Percentiles rank a stretch among this genome's conserved stretches.
Conservation (phyloP, 2,797 vertebrate genomes). For the Cyclopterus lumpus region DNA sequence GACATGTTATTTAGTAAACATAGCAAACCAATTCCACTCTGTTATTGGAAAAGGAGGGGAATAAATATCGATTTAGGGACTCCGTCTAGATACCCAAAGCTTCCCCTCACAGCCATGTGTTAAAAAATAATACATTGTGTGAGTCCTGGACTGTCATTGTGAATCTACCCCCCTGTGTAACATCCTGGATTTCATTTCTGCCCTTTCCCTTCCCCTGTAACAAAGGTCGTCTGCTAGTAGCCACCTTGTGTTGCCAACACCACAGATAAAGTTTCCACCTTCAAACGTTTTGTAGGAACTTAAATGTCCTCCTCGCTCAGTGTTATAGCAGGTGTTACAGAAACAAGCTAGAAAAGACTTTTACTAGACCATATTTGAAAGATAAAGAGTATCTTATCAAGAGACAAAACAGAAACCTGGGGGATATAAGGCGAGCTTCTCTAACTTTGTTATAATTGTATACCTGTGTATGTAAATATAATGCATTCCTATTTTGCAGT, state of each 20-base stretch:
- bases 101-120: slow-evolving; percentile 38
- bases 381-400: slow-evolving; percentile 91
- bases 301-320: slow-evolving; percentile 90
- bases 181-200: slow-evolving; percentile 64
- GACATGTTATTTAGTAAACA: slow-evolving; percentile 43
- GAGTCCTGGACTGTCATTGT: slow-evolving; percentile 61
- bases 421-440: slow-evolving; percentile 99
- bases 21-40: slow-evolving; percentile 28
- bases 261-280: slow-evolving; percentile 91
- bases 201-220: slow-evolving; percentile 50
- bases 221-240: slow-evolving; percentile 64
- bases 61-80: slow-evolving; percentile 6
- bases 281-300: slow-evolving; percentile 85
- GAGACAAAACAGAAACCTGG: slow-evolving; percentile 91
- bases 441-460: slow-evolving; percentile 99
- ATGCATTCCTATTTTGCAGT: slow-evolving; percentile 99
- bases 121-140: slow-evolving; percentile 34
- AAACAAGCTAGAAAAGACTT: slow-evolving; percentile 89
- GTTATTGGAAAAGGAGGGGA: slow-evolving; percentile 27
- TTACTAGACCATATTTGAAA: slow-evolving; percentile 89
- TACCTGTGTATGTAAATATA: slow-evolving; percentile 99
- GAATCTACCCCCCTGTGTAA: slow-evolving; percentile 65
- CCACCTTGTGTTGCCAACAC: slow-evolving; percentile 66
- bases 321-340: slow-evolving; percentile 92
- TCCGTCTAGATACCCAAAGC: slow-evolving; percentile 49